A percentile compares a stretch with the other conserved stretches of the same genome.
These are phyloP conservation scores for Morpho achilles DNA, from an alignment of 2,888 invertebrate genomes.

Conservation along the genomic window DNA sequence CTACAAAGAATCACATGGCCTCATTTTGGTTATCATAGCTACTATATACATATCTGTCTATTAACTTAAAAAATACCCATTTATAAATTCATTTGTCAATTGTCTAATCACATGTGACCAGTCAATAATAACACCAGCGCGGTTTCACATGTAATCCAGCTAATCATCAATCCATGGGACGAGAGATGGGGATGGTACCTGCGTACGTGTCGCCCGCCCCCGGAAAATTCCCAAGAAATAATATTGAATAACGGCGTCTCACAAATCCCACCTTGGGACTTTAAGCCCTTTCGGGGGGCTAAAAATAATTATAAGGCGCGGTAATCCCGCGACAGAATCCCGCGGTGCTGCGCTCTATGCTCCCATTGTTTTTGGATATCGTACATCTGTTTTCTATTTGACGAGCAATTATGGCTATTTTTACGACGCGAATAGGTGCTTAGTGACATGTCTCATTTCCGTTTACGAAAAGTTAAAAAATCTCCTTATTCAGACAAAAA, in stretches of 20 bases:
- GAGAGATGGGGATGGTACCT: conserved; percentile 36
- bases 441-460: too few species aligned
- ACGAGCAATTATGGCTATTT: neutral
- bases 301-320: conserved; percentile 55
- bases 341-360: conserved; percentile 31
- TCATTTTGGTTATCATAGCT: too few species aligned
- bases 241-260: conserved; percentile 71
- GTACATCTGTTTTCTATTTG: conserved; percentile 27
- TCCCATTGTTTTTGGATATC: conserved; percentile 39
- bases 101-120: neutral
- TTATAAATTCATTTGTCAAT: too few species aligned
- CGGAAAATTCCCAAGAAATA: conserved; percentile 49
- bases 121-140: conserved; percentile 9
- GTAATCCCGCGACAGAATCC: conserved; percentile 44
- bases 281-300: conserved; percentile 67
- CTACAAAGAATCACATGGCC: too few species aligned
- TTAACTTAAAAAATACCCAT: too few species aligned
- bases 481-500: neutral
- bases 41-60: too few species aligned
- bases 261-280: conserved; percentile 69
- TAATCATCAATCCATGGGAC: conserved; percentile 35
- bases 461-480: too few species aligned
- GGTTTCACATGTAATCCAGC: conserved; percentile 33
- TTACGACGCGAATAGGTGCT: too few species aligned
- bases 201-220: conserved; percentile 43